Evolutionary conservation across 2,113 vertebrate genomes (phyloP).

Genomic region (Pterocles orientalis): DNA sequence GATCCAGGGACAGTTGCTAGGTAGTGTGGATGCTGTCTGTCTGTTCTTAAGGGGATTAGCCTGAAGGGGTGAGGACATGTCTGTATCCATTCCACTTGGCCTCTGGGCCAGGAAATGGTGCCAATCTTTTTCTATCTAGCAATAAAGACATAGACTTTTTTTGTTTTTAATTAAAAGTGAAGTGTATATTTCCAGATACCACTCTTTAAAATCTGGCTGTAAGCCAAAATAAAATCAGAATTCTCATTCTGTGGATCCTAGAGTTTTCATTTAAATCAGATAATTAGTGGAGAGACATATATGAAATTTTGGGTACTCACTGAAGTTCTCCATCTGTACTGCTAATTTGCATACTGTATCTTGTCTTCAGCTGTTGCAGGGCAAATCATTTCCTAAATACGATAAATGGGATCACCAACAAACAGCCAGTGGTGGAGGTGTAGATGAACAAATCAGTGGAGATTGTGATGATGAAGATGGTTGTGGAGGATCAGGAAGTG

Average conservation of each 20-base stretch:
- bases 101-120: neutral
- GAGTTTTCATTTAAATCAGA: neutral
- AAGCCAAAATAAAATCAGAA: neutral
- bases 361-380: conserved; percentile 79
- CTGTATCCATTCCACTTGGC: neutral
- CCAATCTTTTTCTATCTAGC: neutral
- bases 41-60: neutral
- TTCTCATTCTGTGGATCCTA: neutral
- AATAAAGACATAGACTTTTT: neutral
- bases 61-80: neutral
- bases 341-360: neutral
- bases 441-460: conserved; percentile 78
- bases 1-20: neutral
- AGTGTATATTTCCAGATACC: neutral
- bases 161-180: neutral
- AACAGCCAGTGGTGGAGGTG: conserved; percentile 79
- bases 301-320: neutral
- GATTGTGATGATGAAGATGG: conserved; percentile 91
- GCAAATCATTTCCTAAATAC: conserved; percentile 80
- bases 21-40: neutral
- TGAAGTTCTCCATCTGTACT: neutral
- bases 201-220: neutral
- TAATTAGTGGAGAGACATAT: neutral
- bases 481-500: conserved; percentile 82
- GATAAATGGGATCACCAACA: conserved; percentile 78